Evolutionary conservation across 2,113 vertebrate genomes (phyloP).

Genomic region (Ptychochromis oligacanthus): DNA sequence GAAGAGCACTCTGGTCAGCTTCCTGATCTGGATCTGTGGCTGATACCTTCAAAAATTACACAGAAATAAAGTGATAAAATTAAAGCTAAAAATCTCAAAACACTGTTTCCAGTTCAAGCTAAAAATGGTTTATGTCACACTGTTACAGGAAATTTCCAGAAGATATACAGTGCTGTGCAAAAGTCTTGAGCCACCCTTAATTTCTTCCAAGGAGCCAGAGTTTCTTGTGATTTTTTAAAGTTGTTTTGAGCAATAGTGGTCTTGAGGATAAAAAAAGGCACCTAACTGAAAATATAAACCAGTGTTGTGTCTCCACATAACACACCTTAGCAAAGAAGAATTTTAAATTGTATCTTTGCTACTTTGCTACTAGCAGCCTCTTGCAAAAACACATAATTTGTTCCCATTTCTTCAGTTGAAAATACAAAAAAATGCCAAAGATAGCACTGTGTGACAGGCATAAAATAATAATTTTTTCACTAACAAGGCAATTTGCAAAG

Average conservation of each 20-base stretch:
- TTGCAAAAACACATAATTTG: no score
- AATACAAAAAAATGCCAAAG: neutral
- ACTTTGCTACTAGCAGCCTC: neutral
- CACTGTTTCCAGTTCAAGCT: neutral
- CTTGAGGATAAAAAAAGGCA: neutral
- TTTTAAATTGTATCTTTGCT: neutral
- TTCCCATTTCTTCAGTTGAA: neutral
- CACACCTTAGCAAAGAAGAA: neutral
- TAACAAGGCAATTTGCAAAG: no score
- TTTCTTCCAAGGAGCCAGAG: neutral
- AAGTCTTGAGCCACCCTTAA: neutral
- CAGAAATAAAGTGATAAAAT: neutral
- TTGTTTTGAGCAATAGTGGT: neutral
- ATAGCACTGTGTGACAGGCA: neutral
- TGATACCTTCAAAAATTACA: conserved; percentile 79
- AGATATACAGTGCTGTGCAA: neutral
- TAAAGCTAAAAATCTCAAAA: neutral
- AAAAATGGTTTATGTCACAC: neutral
- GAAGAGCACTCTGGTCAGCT: conserved; percentile 84
- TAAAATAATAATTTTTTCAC: no score
- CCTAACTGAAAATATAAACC: neutral
- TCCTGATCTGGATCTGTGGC: conserved; percentile 87
- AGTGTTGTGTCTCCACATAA: neutral
- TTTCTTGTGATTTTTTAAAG: neutral
- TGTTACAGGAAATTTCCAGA: neutral